Base-by-base conservation (phyloP, 2,113 vertebrate species). In the Halichoeres trimaculatus region DNA sequence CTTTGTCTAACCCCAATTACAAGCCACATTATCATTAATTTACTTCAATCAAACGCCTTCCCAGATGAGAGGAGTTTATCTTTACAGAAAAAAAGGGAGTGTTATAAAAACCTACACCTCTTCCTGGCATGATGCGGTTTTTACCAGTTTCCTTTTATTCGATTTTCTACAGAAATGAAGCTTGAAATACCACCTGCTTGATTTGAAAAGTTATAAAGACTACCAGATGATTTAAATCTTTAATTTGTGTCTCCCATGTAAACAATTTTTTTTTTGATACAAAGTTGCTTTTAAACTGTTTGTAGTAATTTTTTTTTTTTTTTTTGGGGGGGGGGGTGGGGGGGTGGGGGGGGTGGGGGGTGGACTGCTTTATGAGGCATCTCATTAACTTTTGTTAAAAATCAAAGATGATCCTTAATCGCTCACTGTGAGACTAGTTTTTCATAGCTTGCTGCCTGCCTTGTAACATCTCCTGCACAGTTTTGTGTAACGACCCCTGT, bases 1-100 rank as follows among this genome's bases (percentile, higher is more conserved):
- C 86, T 90, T 89, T 83, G 78, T 88, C 78, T 83, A 88, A 89
- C 91, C 90, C 87, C 91, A 90, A 91, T 92, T 89, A 90, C 85
- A 90, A 85, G 87, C 83, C 61, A 80, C 64, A 90, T 92, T 89
- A 88, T 74, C 73, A 67, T 78, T 86, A 30, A 90, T 91, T 86
- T 85, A 67, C 75, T 74, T 66, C 72, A 66, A 67, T 88, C 81
- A 84, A 79, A 87, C 59, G 41, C 53, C 22, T 82, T 74, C 11
- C 36, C 48, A 23, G 41, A 26, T 34, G 30, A 85, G 22, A 11
- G 45, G 20, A 26, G 26, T 24, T n/a, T 66, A 70, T 85, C 12
- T 81, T 84, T 74, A 52, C 19, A 62, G 52, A 63, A 52, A 9
- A 56, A 57, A 19, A 45, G 41, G 43, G 40, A 48, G 14, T 23